Evolutionary conservation across 2,797 vertebrate genomes (phyloP), one percentile per base, ranked within the genome.

Genomic region (Sebastes reedi): DNA sequence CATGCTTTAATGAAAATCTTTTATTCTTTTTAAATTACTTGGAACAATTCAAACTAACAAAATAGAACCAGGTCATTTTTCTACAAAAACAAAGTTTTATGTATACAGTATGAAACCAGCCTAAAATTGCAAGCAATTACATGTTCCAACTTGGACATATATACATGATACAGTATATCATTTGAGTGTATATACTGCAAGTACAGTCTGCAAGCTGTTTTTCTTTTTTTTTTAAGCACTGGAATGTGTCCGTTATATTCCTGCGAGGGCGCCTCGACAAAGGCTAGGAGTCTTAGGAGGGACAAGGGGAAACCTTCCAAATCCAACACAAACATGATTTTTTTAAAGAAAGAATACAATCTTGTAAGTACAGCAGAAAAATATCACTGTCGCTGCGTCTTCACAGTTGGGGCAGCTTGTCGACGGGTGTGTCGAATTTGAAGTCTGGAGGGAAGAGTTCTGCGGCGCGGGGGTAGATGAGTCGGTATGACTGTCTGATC

Each of bases 371-470:
- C 86, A 92, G 89, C 88, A 86, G 87, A 89, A 85, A 83, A 78
- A 68, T 14, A 52, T 61, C 22, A 54, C 50, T n/a, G 18, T 58
- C 72, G 29, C 67, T 59, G 65, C 32, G 85, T 96, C 94, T 90
- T 98, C 95, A 99, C 95, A 99, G 96, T 89, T 98, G 98, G 32
- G 99, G 99, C 70, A 99, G 94, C 92, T 99, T 99, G 94, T 99
- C 98, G 59, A 99, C 98, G 0, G 99, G 98, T 0, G 98, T 99
- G 94, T 99, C 98, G 50, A 99, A 99, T 92, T 98, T 99, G 96
- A 99, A 99, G 94, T 99, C 98, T 69, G 97, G 90, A 67, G 98
- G 99, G 91, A 99, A 99, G 82, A 99, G 97, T 89, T 99, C 98
- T 3, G 97, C 97, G 10, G 99, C 99, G 1, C 97, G 96, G 3